These are phyloP conservation scores for Saguinus midas DNA, from an alignment of 2,113 vertebrate species.

Conservation along the genomic window DNA sequence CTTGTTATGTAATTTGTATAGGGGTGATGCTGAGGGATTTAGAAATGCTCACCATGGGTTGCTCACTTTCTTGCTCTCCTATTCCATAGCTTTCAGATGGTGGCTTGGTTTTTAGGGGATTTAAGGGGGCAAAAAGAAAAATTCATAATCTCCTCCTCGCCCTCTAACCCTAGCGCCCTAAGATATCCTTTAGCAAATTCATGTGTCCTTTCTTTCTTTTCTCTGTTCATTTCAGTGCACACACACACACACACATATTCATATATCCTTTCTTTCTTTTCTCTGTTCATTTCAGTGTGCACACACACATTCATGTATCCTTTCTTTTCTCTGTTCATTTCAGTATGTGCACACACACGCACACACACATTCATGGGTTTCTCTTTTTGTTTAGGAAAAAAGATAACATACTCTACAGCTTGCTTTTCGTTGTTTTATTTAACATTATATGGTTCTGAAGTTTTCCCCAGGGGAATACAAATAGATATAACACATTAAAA, in stretches of 20 bases:
- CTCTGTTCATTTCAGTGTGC: background rate
- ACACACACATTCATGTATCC: too few species aligned
- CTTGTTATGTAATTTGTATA: background rate
- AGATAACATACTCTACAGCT: background rate
- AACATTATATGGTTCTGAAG: background rate
- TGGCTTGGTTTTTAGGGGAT: background rate
- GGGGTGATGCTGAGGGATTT: background rate
- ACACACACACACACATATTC: rapidly evolving
- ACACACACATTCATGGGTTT: too few species aligned
- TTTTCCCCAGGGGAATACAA: background rate
- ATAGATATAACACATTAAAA: background rate
- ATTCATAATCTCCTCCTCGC: background rate
- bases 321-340: background rate
- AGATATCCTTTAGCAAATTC: background rate
- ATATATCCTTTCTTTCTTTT: background rate
- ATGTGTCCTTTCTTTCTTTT: background rate
- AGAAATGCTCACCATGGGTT: background rate
- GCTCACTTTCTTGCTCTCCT: background rate
- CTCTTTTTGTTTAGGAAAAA: too few species aligned
- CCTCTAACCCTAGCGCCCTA: background rate
- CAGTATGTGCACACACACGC: rapidly evolving
- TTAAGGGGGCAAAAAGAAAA: background rate
- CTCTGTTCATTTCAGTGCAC: background rate
- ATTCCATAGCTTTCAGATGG: background rate
- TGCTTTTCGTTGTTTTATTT: background rate